Evolutionary conservation across 1,140 invertebrate genomes (phyloP).

Genomic region (Maniola jurtina): DNA sequence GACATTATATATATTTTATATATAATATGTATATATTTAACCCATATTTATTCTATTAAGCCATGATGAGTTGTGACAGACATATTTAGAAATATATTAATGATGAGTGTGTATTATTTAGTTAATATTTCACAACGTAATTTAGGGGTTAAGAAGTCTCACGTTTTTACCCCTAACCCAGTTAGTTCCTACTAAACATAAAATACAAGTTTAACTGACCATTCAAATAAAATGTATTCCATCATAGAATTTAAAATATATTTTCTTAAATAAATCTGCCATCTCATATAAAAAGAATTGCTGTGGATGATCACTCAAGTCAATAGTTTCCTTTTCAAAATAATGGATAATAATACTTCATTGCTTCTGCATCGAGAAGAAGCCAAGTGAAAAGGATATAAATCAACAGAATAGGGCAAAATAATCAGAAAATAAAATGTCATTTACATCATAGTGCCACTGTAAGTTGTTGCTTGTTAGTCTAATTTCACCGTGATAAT

Average conservation of each 20-base stretch:
- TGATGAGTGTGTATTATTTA: neutral
- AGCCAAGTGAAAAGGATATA: conserved; percentile 42
- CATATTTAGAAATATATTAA: conserved; percentile 28
- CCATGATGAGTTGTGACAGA: conserved; percentile 62
- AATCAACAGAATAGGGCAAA: conserved; percentile 38
- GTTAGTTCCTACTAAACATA: no score
- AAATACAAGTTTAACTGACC: no score
- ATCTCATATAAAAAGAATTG: conserved; percentile 59
- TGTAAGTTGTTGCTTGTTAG: neutral
- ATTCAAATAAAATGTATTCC: no score
- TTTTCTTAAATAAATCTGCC: conserved; percentile 32
- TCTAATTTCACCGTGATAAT: no score
- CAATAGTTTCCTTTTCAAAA: conserved; percentile 7
- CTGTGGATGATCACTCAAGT: conserved; percentile 56
- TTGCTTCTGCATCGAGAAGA: conserved; percentile 74
- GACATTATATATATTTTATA: neutral
- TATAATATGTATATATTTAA: neutral
- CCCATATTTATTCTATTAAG: conserved; percentile 59
- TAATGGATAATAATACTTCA: conserved; percentile 39
- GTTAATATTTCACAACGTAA: neutral
- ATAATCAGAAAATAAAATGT: conserved; percentile 31
- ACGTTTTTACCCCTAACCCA: no score
- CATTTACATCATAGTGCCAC: neutral
- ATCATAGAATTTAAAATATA: neutral
- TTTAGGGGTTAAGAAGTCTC: no score